A percentile compares a stretch with the other conserved stretches of the same genome.
Conservation (phyloP, 2,888 invertebrate species). For the Cryptocephalus moraei region DNA sequence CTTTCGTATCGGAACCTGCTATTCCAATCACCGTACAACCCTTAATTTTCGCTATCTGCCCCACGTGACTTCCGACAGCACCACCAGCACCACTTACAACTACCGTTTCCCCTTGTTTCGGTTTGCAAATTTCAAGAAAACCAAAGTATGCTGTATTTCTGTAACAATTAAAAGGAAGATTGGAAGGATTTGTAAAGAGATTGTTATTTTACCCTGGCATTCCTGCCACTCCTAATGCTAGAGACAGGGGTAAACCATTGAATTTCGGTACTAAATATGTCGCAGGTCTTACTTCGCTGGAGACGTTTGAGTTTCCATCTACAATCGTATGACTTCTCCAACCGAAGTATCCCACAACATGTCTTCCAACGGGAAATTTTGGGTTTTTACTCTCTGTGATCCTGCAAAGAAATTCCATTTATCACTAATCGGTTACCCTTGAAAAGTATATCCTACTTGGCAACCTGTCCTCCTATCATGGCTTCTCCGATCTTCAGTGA, state of each 20-base stretch:
- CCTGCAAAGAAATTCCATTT: conserved; percentile 31
- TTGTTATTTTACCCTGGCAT: conserved; percentile 55
- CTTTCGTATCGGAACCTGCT: conserved; percentile 62
- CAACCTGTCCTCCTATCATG: background rate
- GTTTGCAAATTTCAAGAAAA: conserved; percentile 56
- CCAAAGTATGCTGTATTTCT: conserved; percentile 70
- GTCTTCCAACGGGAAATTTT: conserved; percentile 52
- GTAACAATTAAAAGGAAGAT: conserved; percentile 3
- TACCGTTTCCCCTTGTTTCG: conserved; percentile 63
- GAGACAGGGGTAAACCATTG: conserved; percentile 48
- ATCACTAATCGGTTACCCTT: background rate
- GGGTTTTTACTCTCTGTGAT: conserved; percentile 56
- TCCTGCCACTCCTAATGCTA: conserved; percentile 56
- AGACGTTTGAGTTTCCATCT: conserved; percentile 34
- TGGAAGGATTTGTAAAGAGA: conserved; percentile 3
- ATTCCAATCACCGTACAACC: conserved; percentile 62
- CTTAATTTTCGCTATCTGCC: conserved; percentile 67
- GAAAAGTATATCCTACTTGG: background rate
- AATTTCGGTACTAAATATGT: conserved; percentile 45
- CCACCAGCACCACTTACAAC: conserved; percentile 67
- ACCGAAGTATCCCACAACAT: conserved; percentile 53
- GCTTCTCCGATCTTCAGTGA: background rate
- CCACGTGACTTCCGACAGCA: conserved; percentile 67
- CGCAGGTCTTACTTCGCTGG: background rate
- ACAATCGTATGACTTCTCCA: conserved; percentile 55